These are phyloP conservation scores for Cygnus olor DNA, from an alignment of 2,797 vertebrate species.

Conservation along the genomic window DNA sequence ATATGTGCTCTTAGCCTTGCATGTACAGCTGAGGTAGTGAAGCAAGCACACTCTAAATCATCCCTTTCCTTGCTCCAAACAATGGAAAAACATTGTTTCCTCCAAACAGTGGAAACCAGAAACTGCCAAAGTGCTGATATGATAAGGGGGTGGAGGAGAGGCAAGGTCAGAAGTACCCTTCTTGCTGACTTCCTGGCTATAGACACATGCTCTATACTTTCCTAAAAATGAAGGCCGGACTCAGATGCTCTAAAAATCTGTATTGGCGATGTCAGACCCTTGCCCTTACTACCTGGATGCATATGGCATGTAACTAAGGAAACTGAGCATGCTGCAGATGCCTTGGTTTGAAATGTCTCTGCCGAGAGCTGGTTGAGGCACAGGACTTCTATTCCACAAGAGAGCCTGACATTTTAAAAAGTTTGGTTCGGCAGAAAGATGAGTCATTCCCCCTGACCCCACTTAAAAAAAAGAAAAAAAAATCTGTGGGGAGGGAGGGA, in stretches of 20 bases:
- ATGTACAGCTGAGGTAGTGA: neutral
- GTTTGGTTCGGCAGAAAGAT: constrained; percentile 9
- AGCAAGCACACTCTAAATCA: neutral
- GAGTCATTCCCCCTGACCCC: neutral
- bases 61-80: neutral
- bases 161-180: neutral
- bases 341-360: constrained; percentile 53
- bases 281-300: constrained; percentile 15
- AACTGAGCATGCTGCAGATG: constrained; percentile 39
- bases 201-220: neutral
- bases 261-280: neutral
- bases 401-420: constrained; percentile 47
- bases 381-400: neutral
- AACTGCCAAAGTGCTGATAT: constrained; percentile 29
- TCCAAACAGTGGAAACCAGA: constrained; percentile 31
- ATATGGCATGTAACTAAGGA: constrained; percentile 48
- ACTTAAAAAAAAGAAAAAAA: neutral
- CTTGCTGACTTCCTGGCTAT: constrained; percentile 3
- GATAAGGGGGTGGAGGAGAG: neutral
- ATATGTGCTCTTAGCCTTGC: neutral
- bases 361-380: neutral
- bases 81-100: neutral
- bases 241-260: constrained; percentile 23
- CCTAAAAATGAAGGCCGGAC: constrained; percentile 1
- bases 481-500: neutral